Evolutionary conservation across 2,888 invertebrate genomes (phyloP), one percentile per base, ranked within the genome.

Genomic region (Globia sparganii): DNA sequence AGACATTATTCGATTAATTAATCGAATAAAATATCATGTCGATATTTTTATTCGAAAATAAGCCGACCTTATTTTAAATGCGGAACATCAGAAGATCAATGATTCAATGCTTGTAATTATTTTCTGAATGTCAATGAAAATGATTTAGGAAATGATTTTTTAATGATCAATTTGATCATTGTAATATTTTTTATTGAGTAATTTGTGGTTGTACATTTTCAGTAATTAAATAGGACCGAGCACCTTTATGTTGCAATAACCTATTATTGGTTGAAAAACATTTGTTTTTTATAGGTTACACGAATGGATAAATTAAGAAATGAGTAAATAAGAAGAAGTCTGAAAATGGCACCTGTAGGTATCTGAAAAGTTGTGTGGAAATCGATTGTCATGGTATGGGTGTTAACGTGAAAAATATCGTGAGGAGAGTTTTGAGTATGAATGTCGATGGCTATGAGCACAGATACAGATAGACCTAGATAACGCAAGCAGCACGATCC

Each of bases 41-140:
- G 61, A 82, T 62, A 69, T 72, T 67, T 40, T 72, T 53, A 56
- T 83, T 68, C 21, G 9, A 62, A 67, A 68, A 71, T 56, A 84
- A 80, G 49, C 28, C 31, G 67, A 67, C 61, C 59, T 68, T 28
- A 68, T 64, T 72, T 67, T 71, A 49, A 64, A 67, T 61, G 40
- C 78, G 83, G 76, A 83, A 83, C 65, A 58, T 43, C 46, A 31
- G 49, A 84, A 53, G 21, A 66, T 74, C 58, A 67, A 70, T 59
- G 69, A 31, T 37, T 74, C 58, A 67, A 70, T 59, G 66, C n/a
- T 43, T 62, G 69, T 62, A 31, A 78, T 84, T 74, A 80, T 64
- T 68, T 74, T 64, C 34, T 81, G 13, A 85, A 71, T 79, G 64
- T 67, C 46, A 74, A 67, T 66, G 43, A 56, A 53, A 31, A 67